Base-by-base conservation (phyloP, 2,113 vertebrate species). In the Cichladusa arquata region DNA sequence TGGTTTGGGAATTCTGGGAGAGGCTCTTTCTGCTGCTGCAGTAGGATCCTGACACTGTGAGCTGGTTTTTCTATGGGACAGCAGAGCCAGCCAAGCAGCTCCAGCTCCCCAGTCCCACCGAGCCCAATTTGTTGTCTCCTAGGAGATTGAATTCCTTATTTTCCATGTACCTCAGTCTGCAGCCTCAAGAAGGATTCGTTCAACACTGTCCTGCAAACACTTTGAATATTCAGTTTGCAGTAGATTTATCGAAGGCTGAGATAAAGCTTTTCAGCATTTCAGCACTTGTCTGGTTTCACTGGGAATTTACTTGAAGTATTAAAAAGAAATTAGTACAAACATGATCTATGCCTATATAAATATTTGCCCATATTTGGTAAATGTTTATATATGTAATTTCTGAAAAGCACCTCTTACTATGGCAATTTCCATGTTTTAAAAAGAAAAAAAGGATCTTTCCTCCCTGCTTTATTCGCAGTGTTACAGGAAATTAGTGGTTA, bases 341-440 rank as follows among this genome's bases (percentile, higher is more conserved):
- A 64, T 8, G 64, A 84, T 51, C 62, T 38, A 44, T 24, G 73
- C 57, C 64, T 95, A 12, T 64, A 50, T 33, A 92, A 96, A 95
- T 95, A 93, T 93, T 96, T 96, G 61, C 57, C 72, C 56, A 73
- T 90, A 81, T 95, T 94, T 96, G 78, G 84, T 42, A 90, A 66
- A 80, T 45, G 48, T 77, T 86, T 86, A 36, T 36, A 26, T n/a
- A 51, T 36, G 60, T 60, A 80, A 81, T 94, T 96, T 94, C 72
- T 93, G 40, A 56, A 93, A 88, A 81, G 53, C 47, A 70, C 23
- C 50, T 90, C 71, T 93, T 81, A 57, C 34, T 65, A 33, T 17
- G 36, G 61, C 77, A 66, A 88, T 90, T 81, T 70, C 48, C 56
- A 78, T 20, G 19, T 90, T 95, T 92, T 56, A 81, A 57, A 90